These are phyloP conservation scores for Euspilapteryx auroguttella DNA, from an alignment of 2,888 invertebrate genomes.

Conservation along the genomic window DNA sequence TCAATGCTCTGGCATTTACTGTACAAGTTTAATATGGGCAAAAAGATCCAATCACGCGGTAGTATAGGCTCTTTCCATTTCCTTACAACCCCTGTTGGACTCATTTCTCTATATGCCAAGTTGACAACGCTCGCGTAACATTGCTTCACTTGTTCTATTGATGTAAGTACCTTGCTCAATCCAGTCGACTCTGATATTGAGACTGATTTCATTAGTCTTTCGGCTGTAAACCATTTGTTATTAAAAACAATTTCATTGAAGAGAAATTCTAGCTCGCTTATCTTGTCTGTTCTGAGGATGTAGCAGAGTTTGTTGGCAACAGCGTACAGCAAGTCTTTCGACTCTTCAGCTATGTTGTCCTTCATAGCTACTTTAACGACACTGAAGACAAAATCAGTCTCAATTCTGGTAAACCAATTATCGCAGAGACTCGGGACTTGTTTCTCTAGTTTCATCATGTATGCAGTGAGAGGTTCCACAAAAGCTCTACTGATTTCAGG, in stretches of 20 bases:
- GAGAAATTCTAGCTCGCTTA: constrained; percentile 55
- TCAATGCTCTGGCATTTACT: constrained; percentile 43
- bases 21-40: constrained; percentile 67
- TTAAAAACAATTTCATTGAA: constrained; percentile 65
- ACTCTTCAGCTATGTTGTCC: constrained; percentile 28
- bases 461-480: constrained; percentile 30
- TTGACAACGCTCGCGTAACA: constrained; percentile 43
- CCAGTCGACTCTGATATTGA: constrained; percentile 42
- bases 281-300: constrained; percentile 61
- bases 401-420: constrained; percentile 68
- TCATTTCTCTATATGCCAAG: constrained; percentile 22
- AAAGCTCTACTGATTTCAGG: constrained; percentile 30
- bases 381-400: constrained; percentile 57
- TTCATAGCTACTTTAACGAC: constrained; percentile 38
- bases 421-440: constrained; percentile 36
- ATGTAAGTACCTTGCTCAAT: constrained; percentile 30
- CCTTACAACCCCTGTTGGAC: constrained; percentile 36
- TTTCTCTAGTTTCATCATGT: constrained; percentile 35
- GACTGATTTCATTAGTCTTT: constrained; percentile 55
- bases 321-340: constrained; percentile 54
- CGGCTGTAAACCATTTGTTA: constrained; percentile 60
- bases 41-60: constrained; percentile 80
- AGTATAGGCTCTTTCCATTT: constrained; percentile 67
- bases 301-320: constrained; percentile 64
- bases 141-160: constrained; percentile 34